These are phyloP conservation scores for Heteronetta atricapilla DNA, from an alignment of 2,113 vertebrate species.

Conservation along the genomic window DNA sequence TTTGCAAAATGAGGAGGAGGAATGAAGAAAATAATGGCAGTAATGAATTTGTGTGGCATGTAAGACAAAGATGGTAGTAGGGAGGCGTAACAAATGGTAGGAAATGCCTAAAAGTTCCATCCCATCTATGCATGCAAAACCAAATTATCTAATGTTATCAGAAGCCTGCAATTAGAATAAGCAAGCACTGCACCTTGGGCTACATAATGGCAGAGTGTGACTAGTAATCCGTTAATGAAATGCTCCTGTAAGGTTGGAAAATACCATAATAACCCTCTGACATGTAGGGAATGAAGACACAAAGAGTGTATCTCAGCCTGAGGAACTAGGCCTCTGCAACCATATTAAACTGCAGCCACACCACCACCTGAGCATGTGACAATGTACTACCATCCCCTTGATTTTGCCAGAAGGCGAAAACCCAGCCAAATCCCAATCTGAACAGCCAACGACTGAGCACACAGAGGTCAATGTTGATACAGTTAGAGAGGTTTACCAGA, in stretches of 20 bases:
- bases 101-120: background rate
- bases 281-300: background rate
- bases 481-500: background rate
- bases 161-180: background rate
- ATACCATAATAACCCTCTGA: background rate
- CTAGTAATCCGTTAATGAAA: background rate
- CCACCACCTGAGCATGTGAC: accelerated
- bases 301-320: background rate
- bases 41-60: background rate
- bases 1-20: background rate
- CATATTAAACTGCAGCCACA: background rate
- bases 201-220: background rate
- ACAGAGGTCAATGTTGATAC: background rate
- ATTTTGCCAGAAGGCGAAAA: background rate
- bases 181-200: background rate
- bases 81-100: background rate
- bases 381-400: background rate
- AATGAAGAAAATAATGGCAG: background rate
- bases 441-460: background rate
- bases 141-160: background rate
- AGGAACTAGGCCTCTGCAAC: background rate
- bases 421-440: background rate
- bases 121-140: background rate
- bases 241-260: background rate
- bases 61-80: background rate